A percentile compares a stretch with the other conserved stretches of the same genome.
phyloP scores from a whole-genome alignment of 2,113 vertebrate species.

The Empidonax alnorum region DNA sequence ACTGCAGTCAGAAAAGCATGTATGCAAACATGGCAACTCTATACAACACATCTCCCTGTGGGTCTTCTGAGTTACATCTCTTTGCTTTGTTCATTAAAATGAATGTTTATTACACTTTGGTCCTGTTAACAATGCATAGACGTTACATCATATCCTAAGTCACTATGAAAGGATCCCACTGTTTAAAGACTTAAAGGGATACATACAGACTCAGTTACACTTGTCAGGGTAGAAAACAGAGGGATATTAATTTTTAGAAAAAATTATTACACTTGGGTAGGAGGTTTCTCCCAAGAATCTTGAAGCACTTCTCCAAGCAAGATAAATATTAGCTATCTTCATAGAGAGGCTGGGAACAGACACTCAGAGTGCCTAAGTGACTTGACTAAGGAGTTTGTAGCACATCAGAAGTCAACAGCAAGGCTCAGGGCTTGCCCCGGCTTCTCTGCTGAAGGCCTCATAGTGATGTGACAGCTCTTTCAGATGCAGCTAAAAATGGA shows the following conservation, averaged over 20 bases:
- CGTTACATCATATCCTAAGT: conserved; percentile 68
- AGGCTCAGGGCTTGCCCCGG: not conserved
- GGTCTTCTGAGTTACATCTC: conserved; percentile 62
- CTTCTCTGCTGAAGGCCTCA: not conserved
- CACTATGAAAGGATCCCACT: conserved; percentile 50
- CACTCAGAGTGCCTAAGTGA: not conserved
- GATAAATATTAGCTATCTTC: not conserved
- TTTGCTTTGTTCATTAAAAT: conserved; percentile 60
- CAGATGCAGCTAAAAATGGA: conserved; percentile 1
- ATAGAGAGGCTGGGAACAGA: not conserved
- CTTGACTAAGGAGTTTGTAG: not conserved
- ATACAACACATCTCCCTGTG: conserved; percentile 15
- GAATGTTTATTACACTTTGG: conserved; percentile 60
- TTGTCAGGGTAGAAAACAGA: not conserved
- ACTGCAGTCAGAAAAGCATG: conserved; percentile 56
- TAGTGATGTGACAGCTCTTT: not conserved
- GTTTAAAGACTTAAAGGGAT: conserved; percentile 47
- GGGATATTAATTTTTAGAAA: not conserved
- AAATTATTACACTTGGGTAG: not conserved
- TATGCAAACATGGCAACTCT: conserved; percentile 57
- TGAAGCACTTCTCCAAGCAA: not conserved
- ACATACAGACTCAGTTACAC: not conserved
- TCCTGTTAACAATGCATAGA: conserved; percentile 53
- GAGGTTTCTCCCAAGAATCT: not conserved
- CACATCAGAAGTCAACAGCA: not conserved